Evolutionary conservation across 1,140 invertebrate genomes (phyloP).

Genomic region (Akabosia matsudoensis): DNA sequence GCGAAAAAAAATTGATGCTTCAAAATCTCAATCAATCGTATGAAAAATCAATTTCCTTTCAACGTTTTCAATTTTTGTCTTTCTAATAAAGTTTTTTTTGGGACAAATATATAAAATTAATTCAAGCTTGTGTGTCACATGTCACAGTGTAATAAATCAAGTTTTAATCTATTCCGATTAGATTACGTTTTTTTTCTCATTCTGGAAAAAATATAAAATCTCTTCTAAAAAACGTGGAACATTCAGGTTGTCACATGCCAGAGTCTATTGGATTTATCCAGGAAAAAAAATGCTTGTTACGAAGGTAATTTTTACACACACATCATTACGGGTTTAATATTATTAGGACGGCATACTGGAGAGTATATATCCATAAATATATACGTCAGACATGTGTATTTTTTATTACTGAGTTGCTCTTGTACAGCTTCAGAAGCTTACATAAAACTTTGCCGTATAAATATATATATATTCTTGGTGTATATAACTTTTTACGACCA

Average conservation of each 20-base stretch:
- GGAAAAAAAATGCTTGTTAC: not conserved
- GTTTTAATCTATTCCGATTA: not conserved
- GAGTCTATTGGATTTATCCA: not conserved
- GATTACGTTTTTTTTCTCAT: not conserved
- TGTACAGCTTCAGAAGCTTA: not conserved
- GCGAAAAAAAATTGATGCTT: too few species aligned
- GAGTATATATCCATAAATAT: not conserved
- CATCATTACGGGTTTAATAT: not conserved
- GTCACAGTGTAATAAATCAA: slow-evolving; percentile 13
- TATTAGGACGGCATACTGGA: not conserved
- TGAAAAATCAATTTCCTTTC: not conserved
- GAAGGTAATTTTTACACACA: not conserved
- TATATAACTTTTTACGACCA: too few species aligned
- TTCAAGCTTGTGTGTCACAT: slow-evolving; percentile 8
- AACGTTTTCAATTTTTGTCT: not conserved
- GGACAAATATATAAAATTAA: slow-evolving; percentile 2
- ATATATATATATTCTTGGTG: too few species aligned
- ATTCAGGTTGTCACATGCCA: slow-evolving; percentile 18
- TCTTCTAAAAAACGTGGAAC: not conserved
- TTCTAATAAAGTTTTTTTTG: not conserved
- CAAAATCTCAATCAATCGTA: not conserved
- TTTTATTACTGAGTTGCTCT: not conserved
- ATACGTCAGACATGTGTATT: not conserved
- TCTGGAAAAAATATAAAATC: not conserved
- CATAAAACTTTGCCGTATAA: too few species aligned